Evolutionary conservation across 2,888 invertebrate genomes (phyloP), one percentile per base, ranked within the genome.

Genomic region (Polymixis lichenea): DNA sequence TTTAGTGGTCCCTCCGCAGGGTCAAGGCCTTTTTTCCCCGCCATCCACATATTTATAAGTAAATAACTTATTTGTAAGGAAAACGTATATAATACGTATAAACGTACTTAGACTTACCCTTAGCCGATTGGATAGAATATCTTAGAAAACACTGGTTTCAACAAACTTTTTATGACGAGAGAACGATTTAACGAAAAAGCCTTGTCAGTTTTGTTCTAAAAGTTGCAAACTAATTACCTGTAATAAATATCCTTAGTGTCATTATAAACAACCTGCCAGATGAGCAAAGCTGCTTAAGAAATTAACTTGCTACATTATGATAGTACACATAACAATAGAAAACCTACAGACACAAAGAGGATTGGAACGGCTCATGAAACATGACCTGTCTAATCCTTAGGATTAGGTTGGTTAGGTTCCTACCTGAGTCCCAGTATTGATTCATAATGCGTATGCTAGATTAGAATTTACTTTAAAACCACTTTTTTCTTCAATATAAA

Each of bases 271-370:
- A 80, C 46, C 53, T 68, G 15, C 32, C 0, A 38, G 1, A 58
- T 55, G 49, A 46, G 65, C 25, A 60, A 58, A 80, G 64, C 49
- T 58, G 67, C 62, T 68, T 38, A 78, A 15, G 13, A 51, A 61
- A 83, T 83, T 73, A 70, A 32, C 56, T 38, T 32, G 49, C 15
- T n/a, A 65, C 32, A 64, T 56, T 61, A 73, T 65, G 51, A 22
- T 43, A 56, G n/a, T 56, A 66, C 65, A 53, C 51, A 66, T 70
- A 74, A 58, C 25, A 58, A 17, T n/a, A 82, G 80, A 80, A 80
- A 69, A 75, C 80, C 53, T 84, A 46, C 70, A 55, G 70, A 32
- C 55, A 55, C 84, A 71, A 80, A 82, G 60, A 65, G 79, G 86
- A 82, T 86, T 83, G 55, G 17, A 66, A 64, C 62, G 19, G 66